Base-by-base conservation (phyloP, 2,888 invertebrate species). In the Leucozona laternaria region DNA sequence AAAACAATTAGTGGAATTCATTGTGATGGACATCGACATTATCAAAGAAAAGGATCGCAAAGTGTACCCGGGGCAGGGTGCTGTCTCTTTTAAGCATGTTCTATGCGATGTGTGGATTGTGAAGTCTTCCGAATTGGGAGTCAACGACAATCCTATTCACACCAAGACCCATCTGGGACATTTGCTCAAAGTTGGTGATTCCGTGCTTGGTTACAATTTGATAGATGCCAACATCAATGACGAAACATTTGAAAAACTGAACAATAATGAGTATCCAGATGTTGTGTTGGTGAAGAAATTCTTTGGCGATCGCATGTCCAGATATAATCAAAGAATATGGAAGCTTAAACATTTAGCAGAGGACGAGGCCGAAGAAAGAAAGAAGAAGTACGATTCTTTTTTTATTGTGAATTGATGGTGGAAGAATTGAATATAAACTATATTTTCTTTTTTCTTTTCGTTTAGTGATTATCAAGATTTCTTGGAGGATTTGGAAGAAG, bases 401-500 rank as follows among this genome's bases (percentile, higher is more conserved):
- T 53, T 25, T 2, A 13, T 2, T 13, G 6, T 22, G 2, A 25
- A 22, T 22, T 22, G 7, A 15, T 13, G 4, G 11, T 20, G 5
- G 15, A 6, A 92, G 91, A 37, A 20, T 31, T 10, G 75, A 82
- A 73, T 17, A 2, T n/a, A 2, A 34, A 31, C 17, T 11, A 48
- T 40, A 15, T 62, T 64, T 66, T 82, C 25, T 40, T 43, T 40
- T 40, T 4, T 68, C 8, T 31, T n/a, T n/a, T n/a, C 0, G 8
- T 45, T 45, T 92, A 97, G 97, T 89, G 98, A 99, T 90, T 99
- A 97, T 93, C 95, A 96, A 89, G 98, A 98, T 89, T 99, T 99
- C 93, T 93, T 99, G 93, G 98, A 99, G 89, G 99, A 99, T 91
- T 93, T 99, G 88, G 99, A 99, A 92, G 99, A 99, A 92, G 98